phyloP scores from a whole-genome alignment of 2,113 vertebrate species.

The Myocastor coypus region DNA sequence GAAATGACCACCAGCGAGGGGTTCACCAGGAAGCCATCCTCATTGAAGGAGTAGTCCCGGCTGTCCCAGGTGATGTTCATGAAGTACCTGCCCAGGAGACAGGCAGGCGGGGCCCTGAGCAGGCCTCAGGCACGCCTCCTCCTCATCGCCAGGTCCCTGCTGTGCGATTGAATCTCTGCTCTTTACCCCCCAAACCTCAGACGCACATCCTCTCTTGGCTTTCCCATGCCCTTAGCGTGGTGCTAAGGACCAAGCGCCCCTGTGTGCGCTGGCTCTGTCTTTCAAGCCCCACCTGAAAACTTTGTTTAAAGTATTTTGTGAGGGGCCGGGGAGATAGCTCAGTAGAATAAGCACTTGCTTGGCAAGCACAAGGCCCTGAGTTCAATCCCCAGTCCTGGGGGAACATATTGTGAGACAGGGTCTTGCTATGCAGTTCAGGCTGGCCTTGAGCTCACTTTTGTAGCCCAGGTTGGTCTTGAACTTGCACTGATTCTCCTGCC shows the following conservation, averaged over 20 bases:
- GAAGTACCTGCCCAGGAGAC: conserved; percentile 91
- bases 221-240: background rate
- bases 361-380: no score
- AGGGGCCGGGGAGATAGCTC: no score
- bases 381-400: no score
- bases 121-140: background rate
- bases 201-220: background rate
- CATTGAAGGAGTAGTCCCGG: conserved; percentile 95
- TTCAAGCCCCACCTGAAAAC: background rate
- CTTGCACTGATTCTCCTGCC: background rate
- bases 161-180: background rate
- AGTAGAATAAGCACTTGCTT: no score
- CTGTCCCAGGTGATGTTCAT: conserved; percentile 96
- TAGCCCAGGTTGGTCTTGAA: background rate
- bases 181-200: background rate
- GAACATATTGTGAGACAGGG: no score
- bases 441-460: background rate
- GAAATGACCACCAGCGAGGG: conserved; percentile 96
- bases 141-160: background rate
- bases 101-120: background rate
- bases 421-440: no score
- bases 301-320: no score
- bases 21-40: conserved; percentile 95
- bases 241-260: background rate
- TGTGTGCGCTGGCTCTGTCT: background rate